Evolutionary conservation across 1,140 invertebrate species (phyloP).

Genomic region (Wiebesia pumilae): DNA sequence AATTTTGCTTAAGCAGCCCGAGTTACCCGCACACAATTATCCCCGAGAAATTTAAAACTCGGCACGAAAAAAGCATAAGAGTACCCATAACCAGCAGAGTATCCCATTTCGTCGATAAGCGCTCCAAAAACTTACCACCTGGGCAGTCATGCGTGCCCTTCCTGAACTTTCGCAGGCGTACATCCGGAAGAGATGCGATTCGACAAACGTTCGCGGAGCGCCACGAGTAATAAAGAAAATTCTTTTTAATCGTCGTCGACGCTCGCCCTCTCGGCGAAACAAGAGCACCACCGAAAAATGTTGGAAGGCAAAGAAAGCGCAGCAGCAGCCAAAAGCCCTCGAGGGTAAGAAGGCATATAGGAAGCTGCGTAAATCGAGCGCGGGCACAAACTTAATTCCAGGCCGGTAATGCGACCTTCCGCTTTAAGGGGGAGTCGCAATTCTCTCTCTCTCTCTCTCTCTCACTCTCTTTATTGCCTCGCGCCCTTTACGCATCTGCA

Average conservation of each 20-base stretch:
- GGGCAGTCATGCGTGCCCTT: background rate
- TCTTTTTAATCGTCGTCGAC: background rate
- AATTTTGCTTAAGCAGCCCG: background rate
- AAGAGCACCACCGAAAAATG: background rate
- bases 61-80: background rate
- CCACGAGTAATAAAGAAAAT: background rate
- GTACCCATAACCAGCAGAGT: background rate
- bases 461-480: background rate
- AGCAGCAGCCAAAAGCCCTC: background rate
- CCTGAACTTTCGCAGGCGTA: background rate
- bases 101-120: background rate
- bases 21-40: background rate
- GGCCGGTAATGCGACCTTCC: slow-evolving; percentile 48
- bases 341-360: slow-evolving; percentile 73
- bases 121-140: background rate
- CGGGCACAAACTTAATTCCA: slow-evolving; percentile 57
- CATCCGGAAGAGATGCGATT: background rate
- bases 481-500: background rate
- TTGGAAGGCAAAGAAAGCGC: background rate
- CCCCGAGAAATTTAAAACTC: background rate
- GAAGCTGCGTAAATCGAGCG: slow-evolving; percentile 73
- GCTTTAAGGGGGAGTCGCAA: slow-evolving; percentile 27
- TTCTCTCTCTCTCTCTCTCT: slow-evolving; percentile 8
- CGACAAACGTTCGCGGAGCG: background rate
- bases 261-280: background rate